These are phyloP conservation scores for Zophobas atratus DNA, from an alignment of 1,140 invertebrate species.

Conservation along the genomic window DNA sequence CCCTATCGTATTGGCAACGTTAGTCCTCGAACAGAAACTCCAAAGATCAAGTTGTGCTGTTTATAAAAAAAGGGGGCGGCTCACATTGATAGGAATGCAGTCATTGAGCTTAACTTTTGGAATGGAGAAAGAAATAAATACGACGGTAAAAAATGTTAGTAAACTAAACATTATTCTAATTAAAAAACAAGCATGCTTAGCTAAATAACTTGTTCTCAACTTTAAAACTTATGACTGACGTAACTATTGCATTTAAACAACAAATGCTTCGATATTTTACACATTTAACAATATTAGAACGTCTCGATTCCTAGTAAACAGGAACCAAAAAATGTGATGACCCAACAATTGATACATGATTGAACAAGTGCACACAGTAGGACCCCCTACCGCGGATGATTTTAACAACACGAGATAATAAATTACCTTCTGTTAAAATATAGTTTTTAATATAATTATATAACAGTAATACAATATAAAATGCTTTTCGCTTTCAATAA, in stretches of 20 bases:
- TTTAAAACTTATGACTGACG: conserved; percentile 35
- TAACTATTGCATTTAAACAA: conserved; percentile 46
- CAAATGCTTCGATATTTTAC: conserved; percentile 43
- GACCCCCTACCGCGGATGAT: not conserved
- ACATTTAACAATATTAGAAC: conserved; percentile 40
- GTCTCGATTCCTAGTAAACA: conserved; percentile 17
- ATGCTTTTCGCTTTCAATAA: conserved; percentile 19
- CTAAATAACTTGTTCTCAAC: conserved; percentile 19
- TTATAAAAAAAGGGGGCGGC: not conserved
- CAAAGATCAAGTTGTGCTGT: not conserved
- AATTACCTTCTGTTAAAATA: conserved; percentile 31
- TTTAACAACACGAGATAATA: conserved; percentile 14
- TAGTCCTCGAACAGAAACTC: conserved; percentile 14
- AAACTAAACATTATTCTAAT: conserved; percentile 52
- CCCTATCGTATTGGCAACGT: conserved; percentile 50
- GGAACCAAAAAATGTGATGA: conserved; percentile 43
- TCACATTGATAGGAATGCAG: conserved; percentile 52
- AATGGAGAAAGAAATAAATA: conserved; percentile 49
- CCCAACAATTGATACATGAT: not conserved
- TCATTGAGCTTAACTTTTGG: conserved; percentile 56
- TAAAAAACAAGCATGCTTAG: conserved; percentile 51
- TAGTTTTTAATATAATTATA: conserved; percentile 28
- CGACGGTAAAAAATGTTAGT: conserved; percentile 49
- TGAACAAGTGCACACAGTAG: too few species aligned
- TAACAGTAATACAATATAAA: conserved; percentile 40